Evolutionary conservation across 2,113 vertebrate species (phyloP).

Genomic region (Brachypteracias leptosomus): DNA sequence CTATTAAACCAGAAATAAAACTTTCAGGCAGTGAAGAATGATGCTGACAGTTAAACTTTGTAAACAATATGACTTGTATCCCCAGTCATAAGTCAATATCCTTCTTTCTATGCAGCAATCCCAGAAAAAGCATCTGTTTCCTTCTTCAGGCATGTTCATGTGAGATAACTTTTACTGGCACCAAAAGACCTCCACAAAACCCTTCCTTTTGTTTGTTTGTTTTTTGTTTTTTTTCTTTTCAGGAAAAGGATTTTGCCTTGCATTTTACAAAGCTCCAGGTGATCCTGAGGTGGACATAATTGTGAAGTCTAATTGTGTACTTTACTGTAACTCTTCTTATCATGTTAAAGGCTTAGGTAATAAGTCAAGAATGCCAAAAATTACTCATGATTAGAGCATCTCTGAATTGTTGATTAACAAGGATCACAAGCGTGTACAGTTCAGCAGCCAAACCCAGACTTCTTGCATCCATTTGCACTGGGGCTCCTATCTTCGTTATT

Average conservation of each 20-base stretch:
- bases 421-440: neutral
- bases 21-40: neutral
- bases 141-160: neutral
- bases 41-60: neutral
- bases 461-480: neutral
- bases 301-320: neutral
- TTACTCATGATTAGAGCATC: neutral
- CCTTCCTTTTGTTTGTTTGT: neutral
- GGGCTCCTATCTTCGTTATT: neutral
- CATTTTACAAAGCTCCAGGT: neutral
- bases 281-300: accelerated
- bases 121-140: neutral
- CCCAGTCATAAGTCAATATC: neutral
- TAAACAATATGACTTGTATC: neutral
- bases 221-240: neutral
- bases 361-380: neutral
- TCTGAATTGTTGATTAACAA: neutral
- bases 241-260: neutral
- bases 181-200: neutral
- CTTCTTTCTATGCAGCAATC: neutral
- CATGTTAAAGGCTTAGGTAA: neutral
- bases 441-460: neutral
- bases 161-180: neutral
- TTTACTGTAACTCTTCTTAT: neutral
- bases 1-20: neutral